Conservation (phyloP, 2,888 invertebrate genomes). For the Orthosia gracilis region DNA sequence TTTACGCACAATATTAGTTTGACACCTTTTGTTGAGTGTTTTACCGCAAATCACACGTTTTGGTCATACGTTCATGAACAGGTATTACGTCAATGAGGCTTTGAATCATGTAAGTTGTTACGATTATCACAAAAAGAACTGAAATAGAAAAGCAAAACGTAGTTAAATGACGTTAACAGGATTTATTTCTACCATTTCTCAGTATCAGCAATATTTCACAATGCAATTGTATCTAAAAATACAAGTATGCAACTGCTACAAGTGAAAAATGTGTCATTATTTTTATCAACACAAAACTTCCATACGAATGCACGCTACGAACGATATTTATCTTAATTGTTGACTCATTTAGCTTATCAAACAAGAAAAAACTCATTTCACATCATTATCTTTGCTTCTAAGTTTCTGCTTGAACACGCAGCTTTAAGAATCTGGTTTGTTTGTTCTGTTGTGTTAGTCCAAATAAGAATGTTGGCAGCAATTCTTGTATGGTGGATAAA, state of each 20-base stretch:
- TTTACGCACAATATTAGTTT: constrained; percentile 21
- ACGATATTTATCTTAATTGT: constrained; percentile 67
- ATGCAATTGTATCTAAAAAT: constrained; percentile 28
- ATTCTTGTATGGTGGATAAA: constrained; percentile 60
- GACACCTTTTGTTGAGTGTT: constrained; percentile 7
- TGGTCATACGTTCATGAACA: constrained; percentile 21
- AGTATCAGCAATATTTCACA: constrained; percentile 17
- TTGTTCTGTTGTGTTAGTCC: constrained; percentile 47
- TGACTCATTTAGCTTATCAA: constrained; percentile 64
- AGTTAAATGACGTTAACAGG: background rate
- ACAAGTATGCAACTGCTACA: constrained; percentile 12
- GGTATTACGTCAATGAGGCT: constrained; percentile 3
- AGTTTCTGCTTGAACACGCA: constrained; percentile 26
- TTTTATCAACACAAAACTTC: constrained; percentile 60
- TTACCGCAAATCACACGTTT: constrained; percentile 29
- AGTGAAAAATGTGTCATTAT: constrained; percentile 58
- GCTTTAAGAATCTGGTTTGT: constrained; percentile 38
- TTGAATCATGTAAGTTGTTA: background rate
- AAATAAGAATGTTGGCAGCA: constrained; percentile 50
- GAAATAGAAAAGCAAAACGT: background rate
- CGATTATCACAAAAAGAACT: constrained; percentile 4
- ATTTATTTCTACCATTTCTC: background rate
- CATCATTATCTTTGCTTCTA: constrained; percentile 49
- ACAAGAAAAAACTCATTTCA: constrained; percentile 55
- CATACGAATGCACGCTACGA: constrained; percentile 39